These are phyloP conservation scores for Anthoptus insignis DNA, from an alignment of 2,888 invertebrate species.

Conservation along the genomic window DNA sequence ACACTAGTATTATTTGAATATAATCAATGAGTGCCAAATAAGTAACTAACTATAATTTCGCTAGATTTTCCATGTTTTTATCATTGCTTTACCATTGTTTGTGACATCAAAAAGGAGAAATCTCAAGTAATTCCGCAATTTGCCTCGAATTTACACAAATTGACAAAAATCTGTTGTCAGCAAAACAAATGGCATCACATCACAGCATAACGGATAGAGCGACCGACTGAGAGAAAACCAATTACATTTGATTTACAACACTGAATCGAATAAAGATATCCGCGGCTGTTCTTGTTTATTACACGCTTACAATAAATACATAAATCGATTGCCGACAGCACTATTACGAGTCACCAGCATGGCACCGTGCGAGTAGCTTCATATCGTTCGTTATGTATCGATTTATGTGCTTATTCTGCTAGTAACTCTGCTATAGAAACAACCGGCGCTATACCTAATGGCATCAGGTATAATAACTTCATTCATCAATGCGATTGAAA, in stretches of 20 bases:
- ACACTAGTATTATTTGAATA: no score
- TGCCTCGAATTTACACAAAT: neutral
- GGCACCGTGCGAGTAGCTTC: constrained; percentile 17
- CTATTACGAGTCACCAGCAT: constrained; percentile 55
- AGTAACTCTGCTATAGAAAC: constrained; percentile 23
- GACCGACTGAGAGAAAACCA: constrained; percentile 55
- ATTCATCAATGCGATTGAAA: constrained; percentile 22
- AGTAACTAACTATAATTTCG: no score
- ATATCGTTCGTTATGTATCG: constrained; percentile 30
- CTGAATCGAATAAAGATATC: constrained; percentile 56
- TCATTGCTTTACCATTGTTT: no score
- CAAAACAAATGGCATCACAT: constrained; percentile 38
- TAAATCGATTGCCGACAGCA: constrained; percentile 65
- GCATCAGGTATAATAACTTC: constrained; percentile 23
- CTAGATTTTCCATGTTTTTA: no score
- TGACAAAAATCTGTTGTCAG: constrained; percentile 24
- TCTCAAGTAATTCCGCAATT: neutral
- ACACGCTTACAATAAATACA: constrained; percentile 58
- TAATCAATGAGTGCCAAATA: no score
- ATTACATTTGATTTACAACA: constrained; percentile 69
- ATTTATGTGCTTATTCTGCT: constrained; percentile 32
- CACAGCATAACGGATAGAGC: constrained; percentile 32
- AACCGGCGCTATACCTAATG: constrained; percentile 21
- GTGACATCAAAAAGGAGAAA: no score
- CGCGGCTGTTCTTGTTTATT: constrained; percentile 61